Evolutionary conservation across 2,113 vertebrate genomes (phyloP).

Genomic region (Halichoerus grypus): DNA sequence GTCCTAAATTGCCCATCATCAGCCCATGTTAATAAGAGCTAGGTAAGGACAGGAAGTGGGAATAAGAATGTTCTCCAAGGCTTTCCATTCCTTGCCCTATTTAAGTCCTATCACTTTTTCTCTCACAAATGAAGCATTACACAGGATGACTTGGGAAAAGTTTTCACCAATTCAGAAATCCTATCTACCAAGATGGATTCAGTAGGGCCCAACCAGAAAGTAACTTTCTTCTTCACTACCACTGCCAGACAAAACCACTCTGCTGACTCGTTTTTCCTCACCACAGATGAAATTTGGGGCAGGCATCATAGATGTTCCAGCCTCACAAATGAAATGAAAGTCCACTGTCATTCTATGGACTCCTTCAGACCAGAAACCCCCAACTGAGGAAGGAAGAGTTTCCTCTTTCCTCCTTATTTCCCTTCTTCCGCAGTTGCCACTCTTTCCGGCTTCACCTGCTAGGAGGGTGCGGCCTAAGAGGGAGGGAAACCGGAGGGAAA

Average conservation of each 20-base stretch:
- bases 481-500: neutral
- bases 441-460: neutral
- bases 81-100: neutral
- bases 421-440: neutral
- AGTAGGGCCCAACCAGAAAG: neutral
- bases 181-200: neutral
- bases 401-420: neutral
- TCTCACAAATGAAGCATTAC: neutral
- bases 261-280: neutral
- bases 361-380: neutral
- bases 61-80: neutral
- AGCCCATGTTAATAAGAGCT: neutral
- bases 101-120: neutral
- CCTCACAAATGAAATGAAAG: neutral
- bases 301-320: neutral
- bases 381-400: neutral
- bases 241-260: neutral
- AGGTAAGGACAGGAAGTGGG: neutral
- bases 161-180: conserved; percentile 2
- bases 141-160: neutral
- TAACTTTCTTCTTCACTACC: neutral
- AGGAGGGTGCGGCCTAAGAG: neutral
- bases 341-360: neutral
- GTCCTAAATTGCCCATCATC: neutral
- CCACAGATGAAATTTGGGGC: neutral